phyloP scores from a whole-genome alignment of 2,888 invertebrate genomes.

The Mallateleia sp. region DNA sequence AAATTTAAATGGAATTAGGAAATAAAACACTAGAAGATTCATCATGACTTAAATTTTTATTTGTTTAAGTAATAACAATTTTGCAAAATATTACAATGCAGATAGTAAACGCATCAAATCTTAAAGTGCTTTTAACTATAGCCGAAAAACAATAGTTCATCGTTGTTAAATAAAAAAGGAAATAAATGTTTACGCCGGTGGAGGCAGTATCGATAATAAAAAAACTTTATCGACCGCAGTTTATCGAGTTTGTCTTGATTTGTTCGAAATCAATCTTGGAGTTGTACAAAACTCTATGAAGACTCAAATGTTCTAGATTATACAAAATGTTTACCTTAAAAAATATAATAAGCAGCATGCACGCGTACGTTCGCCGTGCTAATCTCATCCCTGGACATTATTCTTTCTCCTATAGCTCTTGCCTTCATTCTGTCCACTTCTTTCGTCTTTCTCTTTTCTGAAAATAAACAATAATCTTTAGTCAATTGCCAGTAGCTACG shows the following conservation, averaged over 20 bases:
- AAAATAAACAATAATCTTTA: slow-evolving; percentile 86
- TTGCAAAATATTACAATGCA: slow-evolving; percentile 54
- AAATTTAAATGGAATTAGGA: no score
- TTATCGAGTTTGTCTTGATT: slow-evolving; percentile 5
- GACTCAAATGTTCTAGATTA: slow-evolving; percentile 85
- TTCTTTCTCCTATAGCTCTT: slow-evolving; percentile 56
- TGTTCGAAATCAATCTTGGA: slow-evolving; percentile 49
- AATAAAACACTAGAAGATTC: no score
- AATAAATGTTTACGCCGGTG: slow-evolving; percentile 16
- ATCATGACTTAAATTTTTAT: slow-evolving; percentile 77
- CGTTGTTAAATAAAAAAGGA: slow-evolving; percentile 31
- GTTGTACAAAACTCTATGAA: slow-evolving; percentile 69
- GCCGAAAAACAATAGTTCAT: slow-evolving; percentile 50
- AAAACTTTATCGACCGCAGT: slow-evolving; percentile 8
- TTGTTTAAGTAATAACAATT: slow-evolving; percentile 53
- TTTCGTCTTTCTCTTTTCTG: slow-evolving; percentile 84
- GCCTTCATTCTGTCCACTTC: slow-evolving; percentile 39
- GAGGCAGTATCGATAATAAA: slow-evolving; percentile 21
- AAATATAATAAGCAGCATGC: slow-evolving; percentile 87
- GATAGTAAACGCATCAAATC: slow-evolving; percentile 7
- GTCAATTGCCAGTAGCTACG: background rate
- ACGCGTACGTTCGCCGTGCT: slow-evolving; percentile 81
- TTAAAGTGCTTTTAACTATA: slow-evolving; percentile 8
- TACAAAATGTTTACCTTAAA: slow-evolving; percentile 89
- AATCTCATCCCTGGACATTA: slow-evolving; percentile 74